These are phyloP conservation scores for Elanoides forficatus DNA, from an alignment of 2,113 vertebrate genomes.

Conservation along the genomic window DNA sequence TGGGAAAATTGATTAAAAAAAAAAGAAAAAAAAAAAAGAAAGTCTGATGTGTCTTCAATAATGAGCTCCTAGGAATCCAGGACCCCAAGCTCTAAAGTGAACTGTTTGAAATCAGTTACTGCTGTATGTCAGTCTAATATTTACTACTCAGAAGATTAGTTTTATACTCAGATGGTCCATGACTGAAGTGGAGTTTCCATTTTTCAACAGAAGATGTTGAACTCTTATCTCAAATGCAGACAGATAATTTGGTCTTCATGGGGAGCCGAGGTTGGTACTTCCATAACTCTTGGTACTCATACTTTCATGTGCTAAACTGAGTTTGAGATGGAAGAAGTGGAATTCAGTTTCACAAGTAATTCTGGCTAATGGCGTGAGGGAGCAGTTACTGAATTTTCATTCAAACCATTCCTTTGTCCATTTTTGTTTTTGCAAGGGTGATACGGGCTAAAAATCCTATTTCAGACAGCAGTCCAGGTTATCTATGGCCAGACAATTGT, in stretches of 20 bases:
- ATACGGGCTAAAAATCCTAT: neutral
- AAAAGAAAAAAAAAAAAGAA: too few relatives aligned
- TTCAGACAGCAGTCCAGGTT: neutral
- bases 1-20: neutral
- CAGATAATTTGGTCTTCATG: neutral
- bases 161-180: neutral
- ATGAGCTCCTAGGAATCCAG: neutral
- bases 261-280: neutral
- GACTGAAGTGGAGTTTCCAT: neutral
- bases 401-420: neutral
- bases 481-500: neutral
- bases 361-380: neutral
- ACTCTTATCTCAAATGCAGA: neutral
- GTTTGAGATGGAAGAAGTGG: neutral
- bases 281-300: neutral
- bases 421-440: neutral
- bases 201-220: neutral
- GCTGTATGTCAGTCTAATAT: neutral
- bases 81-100: neutral
- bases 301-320: neutral
- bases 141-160: neutral
- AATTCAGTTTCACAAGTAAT: neutral
- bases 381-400: neutral
- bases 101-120: neutral
- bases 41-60: neutral